Base-by-base conservation (phyloP, 2,113 vertebrate species). In the Lagopus muta region DNA sequence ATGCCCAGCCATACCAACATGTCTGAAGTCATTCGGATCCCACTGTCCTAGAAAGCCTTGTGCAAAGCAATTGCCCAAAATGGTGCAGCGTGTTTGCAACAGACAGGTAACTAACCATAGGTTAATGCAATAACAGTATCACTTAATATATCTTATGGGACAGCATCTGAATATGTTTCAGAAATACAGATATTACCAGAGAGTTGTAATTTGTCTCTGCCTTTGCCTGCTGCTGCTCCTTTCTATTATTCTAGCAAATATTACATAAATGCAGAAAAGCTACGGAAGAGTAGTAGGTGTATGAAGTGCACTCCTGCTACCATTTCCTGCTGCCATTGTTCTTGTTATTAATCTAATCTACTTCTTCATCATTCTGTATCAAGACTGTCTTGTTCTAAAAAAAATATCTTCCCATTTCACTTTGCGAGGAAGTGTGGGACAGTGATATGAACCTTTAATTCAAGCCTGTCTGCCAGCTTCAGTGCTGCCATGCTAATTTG, bases 221-320 rank as follows among this genome's bases (percentile, higher is more conserved):
- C 64, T 94, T 82, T 88, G 58, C 73, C 89, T 48, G 87, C 54
- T 92, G 79, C 79, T 77, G 64, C 75, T 93, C 60, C 55, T 93
- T 81, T 80, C 87, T 91, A 52, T 94, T 95, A 71, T 73, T 74
- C 84, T 55, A 81, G 50, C 28, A 93, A 87, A 74, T 62, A 94
- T 10, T 79, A 72, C 25, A 88, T 72, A 92, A 91, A 83, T 69
- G 43, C 62, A 90, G 66, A 81, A 90, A 93, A 92, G 60, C 55
- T 66, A 45, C 0, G 0, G 52, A 83, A 75, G 57, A 57, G 17
- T 30, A 14, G 60, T 38, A 85, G 47, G 55, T 27, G 71, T 82
- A 66, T 54, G 82, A 92, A 88, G 52, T 52, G 22, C 0, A 1
- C 6, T 70, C 3, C 13, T 48, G 54, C 71, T 85, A 36, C 82